Evolutionary conservation across 92 coral and sea anemone genomes (phyloP), one percentile per base, ranked within the genome.

Genomic region (Epizoanthus ramosus): DNA sequence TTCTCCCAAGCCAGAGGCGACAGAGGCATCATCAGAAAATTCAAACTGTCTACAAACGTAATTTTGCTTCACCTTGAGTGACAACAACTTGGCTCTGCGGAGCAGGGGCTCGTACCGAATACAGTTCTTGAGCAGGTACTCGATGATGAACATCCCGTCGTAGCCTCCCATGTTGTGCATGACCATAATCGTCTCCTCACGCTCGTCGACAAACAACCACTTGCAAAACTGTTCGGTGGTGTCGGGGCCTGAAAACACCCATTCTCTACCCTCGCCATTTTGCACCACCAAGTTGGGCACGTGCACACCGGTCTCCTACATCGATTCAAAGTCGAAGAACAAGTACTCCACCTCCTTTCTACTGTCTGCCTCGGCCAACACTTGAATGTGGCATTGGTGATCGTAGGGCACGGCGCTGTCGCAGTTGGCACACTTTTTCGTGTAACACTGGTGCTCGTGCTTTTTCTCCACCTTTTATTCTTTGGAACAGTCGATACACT

Each of bases 21-120:
- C 66, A 67, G 43, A 7, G 43, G 50, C 85, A 80, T 80, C 17
- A 74, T 61, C 13, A 80, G 52, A 43, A 80, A 80, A 7, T 45
- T 28, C 23, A 65, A 33, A 3, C 74, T 50, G 24, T 67, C 75
- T 0, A 66, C 41, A 63, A 80, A 80, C 18, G 67, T 63, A 12
- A 80, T 80, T 80, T 28, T 28, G 31, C 2, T 3, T 37, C 6
- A 37, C 43, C 43, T 6, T 3, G 5, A 37, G 43, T 3, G 43
- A 1, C 6, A 37, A 37, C 43, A 37, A 6, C 6, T 37, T 37
- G 5, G 43, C 43, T 37, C 85, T 65, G 0, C 85, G 75, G 43
- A 64, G 50, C 1, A 80, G 52, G 0, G 54, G 39, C 6, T 47
- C 54, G 54, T 1, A 47, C 15, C 7, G 6, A 0, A 47, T 12